Base-by-base conservation (phyloP, 2,888 invertebrate genomes). In the Pterostichus niger region DNA sequence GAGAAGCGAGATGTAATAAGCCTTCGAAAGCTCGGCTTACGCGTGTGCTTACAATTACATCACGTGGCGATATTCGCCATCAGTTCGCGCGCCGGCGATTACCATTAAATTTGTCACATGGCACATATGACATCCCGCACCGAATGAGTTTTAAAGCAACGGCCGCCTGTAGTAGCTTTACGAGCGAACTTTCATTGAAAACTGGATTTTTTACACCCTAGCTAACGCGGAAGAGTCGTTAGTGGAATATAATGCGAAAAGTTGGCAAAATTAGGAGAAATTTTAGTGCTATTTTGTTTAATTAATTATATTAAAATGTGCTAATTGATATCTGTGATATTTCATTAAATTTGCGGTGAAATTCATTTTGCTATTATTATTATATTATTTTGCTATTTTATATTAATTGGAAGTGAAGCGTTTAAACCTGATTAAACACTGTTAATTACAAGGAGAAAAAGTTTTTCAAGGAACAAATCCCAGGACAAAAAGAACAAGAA, bases 11-110 rank as follows among this genome's bases (percentile, higher is more conserved):
- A 80, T 80, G 80, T 64, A 80, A 68, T 80, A 80, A 80, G 80
- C 80, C 33, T 49, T 52, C 68, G 80, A 80, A 80, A 80, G 64
- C 80, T 68, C 15, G 80, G 80, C 46, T 80, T 80, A 80, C 61
- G 49, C 52, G 52, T 80, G 52, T 80, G 52, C 80, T 80, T 80
- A 80, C 61, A 31, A 46, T 80, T 80, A 80, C 68, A 33, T 61
- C 80, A 80, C 64, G 68, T 80, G 80, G 17, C 52, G 68, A 80
- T 80, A 80, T 80, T 68, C 52, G 44, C 15, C 40, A 40, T 40
- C 40, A 15, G 11, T 54, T 54, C 54, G 6, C 15, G 6, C 54
- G 54, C 6, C 15, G 54, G 54, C 54, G 54, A 54, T 54, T 54
- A 54, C 7, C 13, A 15, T 54, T 54, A 54, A 13, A 59, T 59